phyloP scores from a whole-genome alignment of 2,113 vertebrate genomes.

The Pelmatolapia mariae region DNA sequence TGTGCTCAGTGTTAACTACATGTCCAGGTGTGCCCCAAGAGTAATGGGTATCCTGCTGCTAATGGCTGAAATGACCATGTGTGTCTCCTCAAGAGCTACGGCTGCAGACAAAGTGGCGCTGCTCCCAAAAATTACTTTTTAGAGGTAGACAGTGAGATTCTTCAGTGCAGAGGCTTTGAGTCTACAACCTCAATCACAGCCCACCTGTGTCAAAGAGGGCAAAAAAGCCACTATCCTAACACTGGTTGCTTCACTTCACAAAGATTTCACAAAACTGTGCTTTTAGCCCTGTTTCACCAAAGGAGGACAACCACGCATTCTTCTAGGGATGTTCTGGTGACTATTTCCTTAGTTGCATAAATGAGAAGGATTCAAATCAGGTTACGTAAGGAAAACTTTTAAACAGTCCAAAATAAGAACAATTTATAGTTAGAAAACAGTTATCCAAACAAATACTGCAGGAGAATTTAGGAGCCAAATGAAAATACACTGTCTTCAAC shows the following conservation, averaged over 20 bases:
- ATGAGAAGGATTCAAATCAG: background rate
- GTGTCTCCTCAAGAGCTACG: background rate
- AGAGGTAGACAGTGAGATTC: background rate
- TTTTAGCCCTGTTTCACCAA: background rate
- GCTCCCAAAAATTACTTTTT: background rate
- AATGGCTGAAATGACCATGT: background rate
- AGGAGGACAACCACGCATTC: background rate
- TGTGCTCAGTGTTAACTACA: background rate
- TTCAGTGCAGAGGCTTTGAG: background rate
- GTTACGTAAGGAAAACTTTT: background rate
- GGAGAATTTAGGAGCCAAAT: background rate
- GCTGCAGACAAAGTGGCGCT: background rate
- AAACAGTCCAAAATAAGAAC: background rate
- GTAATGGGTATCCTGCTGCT: background rate
- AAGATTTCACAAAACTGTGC: background rate
- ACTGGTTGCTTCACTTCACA: background rate
- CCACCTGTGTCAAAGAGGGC: background rate
- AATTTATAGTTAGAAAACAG: background rate
- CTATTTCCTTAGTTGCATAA: background rate
- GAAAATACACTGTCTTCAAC: background rate
- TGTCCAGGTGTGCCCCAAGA: background rate
- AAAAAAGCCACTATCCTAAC: background rate
- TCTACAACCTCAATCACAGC: background rate
- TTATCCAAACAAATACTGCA: background rate
- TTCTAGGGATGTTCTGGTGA: background rate